Conservation (phyloP, 1,140 invertebrate genomes). For the Scylla paramamosain region DNA sequence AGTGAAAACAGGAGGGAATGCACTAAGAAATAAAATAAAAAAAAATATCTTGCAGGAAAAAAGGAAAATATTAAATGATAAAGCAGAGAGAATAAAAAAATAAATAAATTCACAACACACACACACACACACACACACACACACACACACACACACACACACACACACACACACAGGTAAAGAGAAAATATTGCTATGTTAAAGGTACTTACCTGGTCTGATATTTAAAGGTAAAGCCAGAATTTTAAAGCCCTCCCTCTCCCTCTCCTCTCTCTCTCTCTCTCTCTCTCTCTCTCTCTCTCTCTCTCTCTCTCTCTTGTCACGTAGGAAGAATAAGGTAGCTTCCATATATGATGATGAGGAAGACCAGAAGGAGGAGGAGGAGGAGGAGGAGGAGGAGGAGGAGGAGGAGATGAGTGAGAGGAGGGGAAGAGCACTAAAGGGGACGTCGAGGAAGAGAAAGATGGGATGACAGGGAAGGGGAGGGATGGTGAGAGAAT, state of each 20-base stretch:
- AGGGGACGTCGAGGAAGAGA: neutral
- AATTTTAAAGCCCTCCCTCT: too few species aligned
- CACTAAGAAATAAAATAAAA: neutral
- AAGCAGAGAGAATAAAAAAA: neutral
- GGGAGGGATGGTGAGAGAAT: neutral
- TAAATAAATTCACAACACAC: too few species aligned
- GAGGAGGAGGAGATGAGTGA: neutral
- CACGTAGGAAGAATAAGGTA: neutral
- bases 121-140: neutral
- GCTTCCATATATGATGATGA: neutral
- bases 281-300: slow-evolving; percentile 1
- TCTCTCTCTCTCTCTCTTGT: slow-evolving; percentile 6
- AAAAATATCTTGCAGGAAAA: neutral
- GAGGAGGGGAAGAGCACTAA: neutral
- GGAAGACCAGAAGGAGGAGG: neutral
- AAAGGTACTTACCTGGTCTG: neutral
- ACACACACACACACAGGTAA: slow-evolving; percentile 21
- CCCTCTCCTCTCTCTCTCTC: too few species aligned
- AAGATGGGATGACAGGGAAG: neutral
- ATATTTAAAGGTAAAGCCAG: too few species aligned
- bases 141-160: slow-evolving; percentile 20
- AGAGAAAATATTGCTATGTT: neutral
- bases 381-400: neutral
- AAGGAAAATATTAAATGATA: neutral
- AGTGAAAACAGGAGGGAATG: neutral